phyloP scores from a whole-genome alignment of 37 sponge, comb jelly and placozoan genomes.

The Agelas oroides region DNA sequence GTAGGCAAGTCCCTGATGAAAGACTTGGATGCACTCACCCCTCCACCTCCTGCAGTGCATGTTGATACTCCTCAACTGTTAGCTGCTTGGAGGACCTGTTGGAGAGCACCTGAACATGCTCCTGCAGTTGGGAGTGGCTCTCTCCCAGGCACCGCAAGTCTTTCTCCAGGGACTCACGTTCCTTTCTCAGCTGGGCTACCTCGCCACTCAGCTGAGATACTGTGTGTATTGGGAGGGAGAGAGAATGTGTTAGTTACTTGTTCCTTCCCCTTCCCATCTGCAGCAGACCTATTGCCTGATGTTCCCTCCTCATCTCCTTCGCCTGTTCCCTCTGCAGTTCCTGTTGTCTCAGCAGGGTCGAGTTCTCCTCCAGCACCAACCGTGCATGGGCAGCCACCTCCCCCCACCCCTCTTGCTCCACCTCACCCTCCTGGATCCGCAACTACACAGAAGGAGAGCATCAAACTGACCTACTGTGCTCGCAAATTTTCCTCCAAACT shows the following conservation, averaged over 20 bases:
- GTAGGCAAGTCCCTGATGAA: neutral
- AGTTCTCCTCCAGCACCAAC: slow-evolving; percentile 29
- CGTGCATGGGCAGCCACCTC: slow-evolving; percentile 1
- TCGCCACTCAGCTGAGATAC: slow-evolving; percentile 38
- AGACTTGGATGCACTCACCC: slow-evolving; percentile 18
- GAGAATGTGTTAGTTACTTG: neutral
- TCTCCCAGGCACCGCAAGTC: slow-evolving; percentile 10
- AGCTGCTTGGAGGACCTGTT: neutral
- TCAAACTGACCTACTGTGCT: too few species aligned
- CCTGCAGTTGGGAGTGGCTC: slow-evolving; percentile 30
- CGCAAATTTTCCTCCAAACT: neutral
- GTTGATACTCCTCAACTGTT: slow-evolving; percentile 45
- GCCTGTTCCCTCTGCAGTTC: slow-evolving; percentile 19
- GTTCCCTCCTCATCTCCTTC: slow-evolving; percentile 22
- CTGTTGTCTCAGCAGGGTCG: slow-evolving; percentile 12
- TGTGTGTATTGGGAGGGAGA: neutral
- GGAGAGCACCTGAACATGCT: slow-evolving; percentile 10
- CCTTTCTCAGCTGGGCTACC: slow-evolving; percentile 1
- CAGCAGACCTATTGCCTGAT: slow-evolving; percentile 20
- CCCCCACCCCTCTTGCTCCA: slow-evolving; percentile 8
- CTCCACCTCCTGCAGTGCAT: slow-evolving; percentile 40
- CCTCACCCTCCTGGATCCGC: neutral
- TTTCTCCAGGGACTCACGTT: slow-evolving; percentile 14
- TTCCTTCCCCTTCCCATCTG: too few species aligned
- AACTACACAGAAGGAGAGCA: neutral